A percentile compares a stretch with the other conserved stretches of the same genome.
These are phyloP conservation scores for Drosophila cardini DNA, from an alignment of 1,140 invertebrate species.

Conservation along the genomic window DNA sequence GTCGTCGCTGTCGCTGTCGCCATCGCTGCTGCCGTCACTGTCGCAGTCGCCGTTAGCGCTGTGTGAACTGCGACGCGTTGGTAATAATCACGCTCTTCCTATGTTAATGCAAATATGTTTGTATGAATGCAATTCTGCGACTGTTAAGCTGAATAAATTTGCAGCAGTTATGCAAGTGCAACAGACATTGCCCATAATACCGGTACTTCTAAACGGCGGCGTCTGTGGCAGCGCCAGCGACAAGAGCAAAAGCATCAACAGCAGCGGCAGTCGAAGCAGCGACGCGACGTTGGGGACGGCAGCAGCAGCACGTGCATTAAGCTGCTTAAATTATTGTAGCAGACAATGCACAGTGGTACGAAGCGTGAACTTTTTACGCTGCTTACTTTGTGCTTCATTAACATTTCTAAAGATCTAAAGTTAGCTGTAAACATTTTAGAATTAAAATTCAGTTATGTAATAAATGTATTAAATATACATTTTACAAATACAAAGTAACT, in stretches of 20 bases:
- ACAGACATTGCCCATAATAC: constrained; percentile 63
- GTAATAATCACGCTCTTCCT: constrained; percentile 38
- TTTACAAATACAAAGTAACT: no score
- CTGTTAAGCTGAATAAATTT: constrained; percentile 51
- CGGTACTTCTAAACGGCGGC: constrained; percentile 73
- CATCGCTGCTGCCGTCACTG: background rate
- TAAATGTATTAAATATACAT: no score
- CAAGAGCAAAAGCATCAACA: background rate
- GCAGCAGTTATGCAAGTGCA: constrained; percentile 55
- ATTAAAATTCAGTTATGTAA: no score
- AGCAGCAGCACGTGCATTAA: constrained; percentile 70
- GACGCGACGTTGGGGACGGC: background rate
- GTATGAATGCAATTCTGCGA: constrained; percentile 18
- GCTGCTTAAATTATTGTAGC: constrained; percentile 73
- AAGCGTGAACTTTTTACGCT: background rate
- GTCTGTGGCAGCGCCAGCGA: constrained; percentile 22
- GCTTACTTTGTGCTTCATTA: background rate
- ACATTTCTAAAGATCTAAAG: background rate
- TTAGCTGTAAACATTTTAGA: no score
- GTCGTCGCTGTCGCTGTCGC: background rate
- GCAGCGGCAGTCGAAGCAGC: background rate
- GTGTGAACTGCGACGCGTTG: constrained; percentile 33
- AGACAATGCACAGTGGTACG: constrained; percentile 53
- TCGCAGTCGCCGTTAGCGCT: background rate
- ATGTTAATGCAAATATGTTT: constrained; percentile 42